Base-by-base conservation (phyloP, 2,797 vertebrate species). In the Arrhamphus sclerolepis region DNA sequence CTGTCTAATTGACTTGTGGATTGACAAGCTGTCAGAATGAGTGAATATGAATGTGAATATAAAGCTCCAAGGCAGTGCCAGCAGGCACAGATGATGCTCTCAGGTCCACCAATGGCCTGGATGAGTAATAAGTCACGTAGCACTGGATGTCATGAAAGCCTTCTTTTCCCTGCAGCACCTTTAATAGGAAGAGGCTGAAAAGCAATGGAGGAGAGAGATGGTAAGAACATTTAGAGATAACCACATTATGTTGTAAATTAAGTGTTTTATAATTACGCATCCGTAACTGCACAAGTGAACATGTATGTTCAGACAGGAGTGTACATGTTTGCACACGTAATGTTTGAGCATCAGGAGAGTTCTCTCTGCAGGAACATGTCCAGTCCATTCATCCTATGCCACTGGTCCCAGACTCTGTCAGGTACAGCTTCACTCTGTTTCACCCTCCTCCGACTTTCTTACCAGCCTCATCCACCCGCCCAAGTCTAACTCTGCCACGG, bases 51-150 rank as follows among this genome's bases (percentile, higher is more conserved):
- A 38, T 68, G 55, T 54, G 38, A 31, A 40, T 70, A 67, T 67
- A 62, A 66, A 66, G 71, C 56, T 70, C 49, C 39, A 56, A 26
- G 16, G 41, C 22, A 40, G 58, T 41, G 70, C 74, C 76, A 60
- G 66, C 56, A 60, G 63, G 58, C 71, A 65, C 51, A 14, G 29
- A 39, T 62, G 80, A 43, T 55, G 67, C 76, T 78, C 59, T 44
- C 57, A 83, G 72, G 74, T 75, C 62, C 61, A 78, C 79, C 77
- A 72, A 78, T 64, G 65, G 77, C 67, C 70, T 28, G 43, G 70
- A 50, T 86, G 83, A 84, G 77, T 81, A 84, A 88, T 80, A 80
- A 66, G 79, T 83, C 70, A 67, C 73, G 71, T 72, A 66, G 62
- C 29, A 17, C 59, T 51, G 38, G 60, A 63, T 80, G 56, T 56